These are phyloP conservation scores for Beris morrisii DNA, from an alignment of 2,888 invertebrate species.

Conservation along the genomic window DNA sequence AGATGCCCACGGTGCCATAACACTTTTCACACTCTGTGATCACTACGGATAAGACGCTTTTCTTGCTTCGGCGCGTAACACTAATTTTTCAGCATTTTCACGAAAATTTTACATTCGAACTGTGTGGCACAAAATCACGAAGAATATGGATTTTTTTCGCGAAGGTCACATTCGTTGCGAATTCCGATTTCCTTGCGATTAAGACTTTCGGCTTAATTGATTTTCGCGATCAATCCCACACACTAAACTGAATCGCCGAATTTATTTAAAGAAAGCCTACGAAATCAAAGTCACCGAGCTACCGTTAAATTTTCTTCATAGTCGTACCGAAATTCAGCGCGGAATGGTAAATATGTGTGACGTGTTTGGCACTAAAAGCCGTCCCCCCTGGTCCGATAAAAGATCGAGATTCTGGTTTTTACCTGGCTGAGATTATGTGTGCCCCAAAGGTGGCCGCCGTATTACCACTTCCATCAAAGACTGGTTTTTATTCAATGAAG, in stretches of 20 bases:
- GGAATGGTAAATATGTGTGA: conserved; percentile 6
- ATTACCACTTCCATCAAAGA: conserved; percentile 26
- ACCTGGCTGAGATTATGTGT: conserved; percentile 12
- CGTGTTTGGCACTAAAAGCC: conserved; percentile 24
- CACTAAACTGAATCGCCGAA: background rate
- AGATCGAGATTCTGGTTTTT: conserved; percentile 26
- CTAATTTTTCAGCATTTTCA: background rate
- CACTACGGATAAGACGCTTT: conserved; percentile 9
- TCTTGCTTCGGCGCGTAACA: conserved; percentile 5
- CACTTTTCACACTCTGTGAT: conserved; percentile 24
- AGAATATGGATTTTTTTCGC: background rate
- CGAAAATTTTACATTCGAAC: background rate
- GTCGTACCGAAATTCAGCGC: background rate
- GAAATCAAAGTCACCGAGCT: background rate
- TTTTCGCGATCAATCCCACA: background rate
- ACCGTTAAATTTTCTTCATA: background rate
- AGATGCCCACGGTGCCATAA: conserved; percentile 13
- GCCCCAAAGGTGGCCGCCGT: conserved; percentile 18
- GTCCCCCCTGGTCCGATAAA: conserved; percentile 21
- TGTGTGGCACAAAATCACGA: conserved; percentile 10
- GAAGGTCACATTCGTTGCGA: conserved; percentile 23
- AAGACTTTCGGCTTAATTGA: background rate
- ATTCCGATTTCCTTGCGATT: background rate
- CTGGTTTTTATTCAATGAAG: conserved; percentile 27
- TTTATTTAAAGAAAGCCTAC: background rate